phyloP scores from a whole-genome alignment of 2,888 invertebrate species.

The Xestoiulus laeticollis region DNA sequence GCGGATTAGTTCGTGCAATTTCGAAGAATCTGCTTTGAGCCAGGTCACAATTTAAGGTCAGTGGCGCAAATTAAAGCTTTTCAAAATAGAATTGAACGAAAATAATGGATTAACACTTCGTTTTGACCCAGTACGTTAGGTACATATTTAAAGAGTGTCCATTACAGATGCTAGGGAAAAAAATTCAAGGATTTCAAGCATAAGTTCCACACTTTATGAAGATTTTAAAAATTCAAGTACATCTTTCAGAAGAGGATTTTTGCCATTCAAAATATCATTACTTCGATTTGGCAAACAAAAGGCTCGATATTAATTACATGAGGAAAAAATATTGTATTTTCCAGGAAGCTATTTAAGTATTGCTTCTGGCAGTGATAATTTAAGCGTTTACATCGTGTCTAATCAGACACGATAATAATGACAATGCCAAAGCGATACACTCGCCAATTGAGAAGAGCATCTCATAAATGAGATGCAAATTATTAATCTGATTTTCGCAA shows the following conservation, averaged over 20 bases:
- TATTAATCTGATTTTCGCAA: constrained; percentile 12
- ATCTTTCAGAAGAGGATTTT: background rate
- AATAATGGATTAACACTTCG: background rate
- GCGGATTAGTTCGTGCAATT: background rate
- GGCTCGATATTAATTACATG: background rate
- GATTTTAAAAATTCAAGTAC: background rate
- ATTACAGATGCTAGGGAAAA: too few species aligned
- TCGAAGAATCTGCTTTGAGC: background rate
- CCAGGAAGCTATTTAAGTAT: background rate
- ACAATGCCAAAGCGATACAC: background rate
- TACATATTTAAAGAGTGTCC: too few species aligned
- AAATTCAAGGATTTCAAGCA: too few species aligned
- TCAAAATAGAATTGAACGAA: background rate
- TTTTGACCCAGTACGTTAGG: too few species aligned
- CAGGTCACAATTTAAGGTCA: background rate
- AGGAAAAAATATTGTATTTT: background rate
- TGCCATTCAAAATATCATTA: too few species aligned
- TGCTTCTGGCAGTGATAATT: background rate
- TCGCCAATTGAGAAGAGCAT: constrained; percentile 24
- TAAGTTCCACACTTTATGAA: background rate
- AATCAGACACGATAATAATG: background rate
- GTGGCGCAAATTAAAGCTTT: background rate
- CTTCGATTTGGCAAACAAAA: too few species aligned
- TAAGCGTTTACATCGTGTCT: background rate
- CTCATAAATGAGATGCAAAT: constrained; percentile 23